Base-by-base conservation (phyloP, 2,888 invertebrate species). In the Sphecodes monilicornis region DNA sequence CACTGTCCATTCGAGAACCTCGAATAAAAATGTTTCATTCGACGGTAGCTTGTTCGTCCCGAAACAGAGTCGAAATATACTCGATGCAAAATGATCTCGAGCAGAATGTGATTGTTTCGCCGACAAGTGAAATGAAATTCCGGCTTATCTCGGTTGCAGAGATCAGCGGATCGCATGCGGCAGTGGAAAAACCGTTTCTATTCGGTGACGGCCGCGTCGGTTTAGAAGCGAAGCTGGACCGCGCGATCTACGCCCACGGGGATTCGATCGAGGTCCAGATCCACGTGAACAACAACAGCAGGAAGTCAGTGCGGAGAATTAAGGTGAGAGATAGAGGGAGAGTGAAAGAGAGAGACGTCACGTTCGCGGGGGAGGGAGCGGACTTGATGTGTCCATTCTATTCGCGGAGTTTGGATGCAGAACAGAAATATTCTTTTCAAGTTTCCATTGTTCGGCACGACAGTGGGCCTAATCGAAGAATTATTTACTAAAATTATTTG, bases 131-230 rank as follows among this genome's bases (percentile, higher is more conserved):
- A n/a, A 68, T 13, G 10, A 68, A 46, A 18, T 36, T 1, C 26
- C 18, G 57, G 4, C 13, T 39, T 50, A 39, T 68, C 22, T 57
- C 22, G 50, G 5, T 80, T 60, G 39, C 82, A 90, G 90, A 87
- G 29, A 87, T 84, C 75, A 16, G 32, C 10, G 90, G 84, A 50
- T 97, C 98, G 3, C 96, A 96, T 82, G 97, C 97, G 0, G 95
- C 96, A 0, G 97, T 97, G 13, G 97, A 97, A 91, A 98, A 98
- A 92, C 97, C 97, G n/a, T 98, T 98, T 93, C 95, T 98, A 54
- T 96, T 98, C 76, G 98, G 98, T 91, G 98, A 98, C 90, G 98
- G 98, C 74, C 96, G 97, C 88, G 97, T 98, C 85, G 96, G 97
- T 89, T 94, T 98, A 73, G 97, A 97, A 92, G 98, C 98, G 3